Percentiles rank a stretch among this genome's conserved stretches.
Evolutionary conservation across 1,140 invertebrate species (phyloP).

Genomic region (honey bee (Apis mellifera)): Amel_HAv3.1 CM009932.2:332501-333000

Average conservation of each 20-base stretch:
- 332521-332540: conserved; percentile 68
- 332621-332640: conserved; percentile 61
- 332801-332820: too few relatives aligned
- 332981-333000: too few relatives aligned
- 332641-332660: conserved; percentile 12
- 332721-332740: not conserved
- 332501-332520: conserved; percentile 4
- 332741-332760: too few relatives aligned
- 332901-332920: too few relatives aligned
- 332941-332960: too few relatives aligned
- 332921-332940: too few relatives aligned
- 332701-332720: conserved; percentile 17
- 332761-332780: too few relatives aligned
- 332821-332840: too few relatives aligned
- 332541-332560: conserved; percentile 76
- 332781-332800: too few relatives aligned
- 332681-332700: not conserved
- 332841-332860: too few relatives aligned
- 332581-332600: conserved; percentile 75
- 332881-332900: not conserved
- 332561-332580: conserved; percentile 74
- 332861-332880: not conserved
- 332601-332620: conserved; percentile 65
- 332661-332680: not conserved
- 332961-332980: too few relatives aligned